Evolutionary conservation across 2,888 invertebrate genomes (phyloP), one percentile per base, ranked within the genome.

Genomic region (Crossocerus cetratus): DNA sequence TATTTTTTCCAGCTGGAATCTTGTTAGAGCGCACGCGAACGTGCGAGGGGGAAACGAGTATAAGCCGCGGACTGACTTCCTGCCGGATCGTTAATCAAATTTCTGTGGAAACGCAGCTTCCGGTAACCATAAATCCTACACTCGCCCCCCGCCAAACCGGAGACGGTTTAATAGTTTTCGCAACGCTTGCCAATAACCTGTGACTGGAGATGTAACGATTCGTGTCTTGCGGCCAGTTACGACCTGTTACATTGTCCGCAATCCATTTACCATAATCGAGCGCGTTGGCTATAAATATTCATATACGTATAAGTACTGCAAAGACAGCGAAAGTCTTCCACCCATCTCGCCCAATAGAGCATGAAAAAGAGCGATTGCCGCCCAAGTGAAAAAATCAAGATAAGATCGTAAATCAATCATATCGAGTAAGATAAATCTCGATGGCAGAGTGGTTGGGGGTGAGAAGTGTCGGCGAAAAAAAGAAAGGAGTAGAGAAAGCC

Each of bases 61-160:
- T 49, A 22, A 18, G 43, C 56, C 42, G 32, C 62, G 68, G 57
- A 49, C 13, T 42, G 62, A 32, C 59, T 60, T 59, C 55, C 21
- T 42, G 14, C 16, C 16, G 20, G 59, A 13, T 63, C 72, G 68
- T 72, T 72, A 72, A 72, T 72, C 72, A 72, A 68, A 64, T 45
- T 68, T 49, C 72, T 22, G 55, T 60, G 72, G 42, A 42, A 64
- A 60, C 63, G 55, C 45, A 42, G 49, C 32, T 56, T 8, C 5
- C 32, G 5, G 16, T 53, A 21, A 4, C 14, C 68, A 68, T 72
- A 72, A 72, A 72, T 72, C 63, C 43, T 64, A 3, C 45, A n/a
- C 5, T 8, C 16, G 20, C 18, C 18, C 13, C 45, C 13, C 18
- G 1, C 20, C 32, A 45, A 43, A 18, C 58, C 58, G 22, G 14